These are phyloP conservation scores for Takifugu bimaculatus DNA, from an alignment of 2,113 vertebrate genomes.

Conservation along the genomic window DNA sequence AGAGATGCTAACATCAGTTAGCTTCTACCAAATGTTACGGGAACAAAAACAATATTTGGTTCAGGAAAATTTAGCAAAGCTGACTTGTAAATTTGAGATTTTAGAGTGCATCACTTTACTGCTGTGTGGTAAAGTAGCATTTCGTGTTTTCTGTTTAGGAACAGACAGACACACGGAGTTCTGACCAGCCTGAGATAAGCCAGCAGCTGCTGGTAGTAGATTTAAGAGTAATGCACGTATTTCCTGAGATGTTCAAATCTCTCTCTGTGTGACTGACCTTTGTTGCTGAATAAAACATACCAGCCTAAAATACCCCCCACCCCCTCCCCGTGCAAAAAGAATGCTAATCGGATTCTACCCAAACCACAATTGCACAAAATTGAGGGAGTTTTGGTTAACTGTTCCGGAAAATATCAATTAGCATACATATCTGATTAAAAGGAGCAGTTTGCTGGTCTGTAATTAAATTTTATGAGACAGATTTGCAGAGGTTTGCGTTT, in stretches of 20 bases:
- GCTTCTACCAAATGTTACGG: too few species aligned
- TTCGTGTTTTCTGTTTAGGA: too few species aligned
- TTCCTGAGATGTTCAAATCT: neutral
- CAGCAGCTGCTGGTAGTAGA: neutral
- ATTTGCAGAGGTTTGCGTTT: slow-evolving; percentile 22
- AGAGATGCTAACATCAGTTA: too few species aligned
- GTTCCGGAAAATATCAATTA: slow-evolving; percentile 38
- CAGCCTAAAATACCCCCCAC: neutral
- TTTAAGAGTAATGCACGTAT: neutral
- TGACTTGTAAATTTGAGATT: too few species aligned
- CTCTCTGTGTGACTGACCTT: neutral
- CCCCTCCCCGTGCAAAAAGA: neutral
- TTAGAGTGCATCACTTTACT: too few species aligned
- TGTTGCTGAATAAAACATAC: slow-evolving; percentile 18
- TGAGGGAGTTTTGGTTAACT: slow-evolving; percentile 29
- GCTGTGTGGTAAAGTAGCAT: too few species aligned
- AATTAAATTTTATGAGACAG: slow-evolving; percentile 35
- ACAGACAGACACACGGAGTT: neutral
- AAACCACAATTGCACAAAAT: slow-evolving; percentile 18
- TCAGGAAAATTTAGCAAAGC: too few species aligned
- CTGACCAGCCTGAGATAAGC: neutral
- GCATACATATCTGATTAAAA: slow-evolving; percentile 16
- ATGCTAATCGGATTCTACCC: slow-evolving; percentile 15
- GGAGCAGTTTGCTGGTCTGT: slow-evolving; percentile 21
- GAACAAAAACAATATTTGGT: too few species aligned